These are phyloP conservation scores for Boloria euphrosyne DNA, from an alignment of 2,888 invertebrate species.

Conservation along the genomic window DNA sequence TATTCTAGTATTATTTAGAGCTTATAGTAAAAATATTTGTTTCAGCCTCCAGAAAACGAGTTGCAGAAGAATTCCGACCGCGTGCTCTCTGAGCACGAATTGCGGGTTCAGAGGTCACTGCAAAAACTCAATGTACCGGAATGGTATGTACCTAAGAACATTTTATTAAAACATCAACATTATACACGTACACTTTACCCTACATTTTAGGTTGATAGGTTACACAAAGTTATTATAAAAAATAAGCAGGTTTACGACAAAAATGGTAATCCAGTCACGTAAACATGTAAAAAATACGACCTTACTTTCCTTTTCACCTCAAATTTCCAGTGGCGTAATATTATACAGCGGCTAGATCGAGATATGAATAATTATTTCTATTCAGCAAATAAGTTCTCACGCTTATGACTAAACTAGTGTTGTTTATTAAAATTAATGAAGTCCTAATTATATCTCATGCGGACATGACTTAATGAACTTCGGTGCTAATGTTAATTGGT, in stretches of 20 bases:
- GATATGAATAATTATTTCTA: constrained; percentile 14
- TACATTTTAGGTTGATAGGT: neutral
- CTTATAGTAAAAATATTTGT: constrained; percentile 45
- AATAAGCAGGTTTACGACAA: neutral
- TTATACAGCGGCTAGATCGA: neutral
- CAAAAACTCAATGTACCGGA: constrained; percentile 97
- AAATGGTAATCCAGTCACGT: constrained; percentile 10
- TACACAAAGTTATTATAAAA: neutral
- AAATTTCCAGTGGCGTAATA: constrained; percentile 1
- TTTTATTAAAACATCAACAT: constrained; percentile 1
- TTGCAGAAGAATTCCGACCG: constrained; percentile 92
- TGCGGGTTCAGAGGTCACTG: constrained; percentile 95
- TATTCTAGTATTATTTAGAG: constrained; percentile 10
- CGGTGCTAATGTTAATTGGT: constrained; percentile 13
- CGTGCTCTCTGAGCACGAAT: constrained; percentile 95
- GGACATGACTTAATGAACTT: constrained; percentile 31
- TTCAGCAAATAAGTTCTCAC: constrained; percentile 44
- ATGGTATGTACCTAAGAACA: constrained; percentile 84
- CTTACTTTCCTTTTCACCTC: constrained; percentile 3
- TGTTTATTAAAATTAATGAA: constrained; percentile 54
- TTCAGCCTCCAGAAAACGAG: constrained; percentile 96
- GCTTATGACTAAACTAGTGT: constrained; percentile 46
- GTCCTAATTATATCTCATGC: constrained; percentile 50
- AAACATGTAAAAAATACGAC: constrained; percentile 2
- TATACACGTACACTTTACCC: neutral